Evolutionary conservation across 2,113 vertebrate genomes (phyloP), one percentile per base, ranked within the genome.

Genomic region (Aramus guarauna): DNA sequence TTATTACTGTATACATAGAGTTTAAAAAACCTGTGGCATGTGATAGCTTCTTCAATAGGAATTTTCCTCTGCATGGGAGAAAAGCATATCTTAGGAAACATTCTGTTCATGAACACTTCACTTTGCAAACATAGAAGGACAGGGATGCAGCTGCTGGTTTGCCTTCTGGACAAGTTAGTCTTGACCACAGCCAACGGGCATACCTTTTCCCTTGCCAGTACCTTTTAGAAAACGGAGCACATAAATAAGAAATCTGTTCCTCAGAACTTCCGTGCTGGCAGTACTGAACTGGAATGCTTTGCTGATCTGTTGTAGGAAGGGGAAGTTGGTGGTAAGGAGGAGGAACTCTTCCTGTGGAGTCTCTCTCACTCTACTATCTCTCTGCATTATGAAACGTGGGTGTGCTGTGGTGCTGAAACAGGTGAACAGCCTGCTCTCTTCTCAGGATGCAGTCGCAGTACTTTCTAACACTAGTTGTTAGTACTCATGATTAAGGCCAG

Each of bases 91-190:
- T 90, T 30, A 24, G 69, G 88, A 90, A 96, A 93, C 58, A 55
- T 59, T 91, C 47, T 90, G 60, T 93, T 90, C 74, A 85, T 69
- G 85, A 91, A 94, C 78, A 50, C 37, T 94, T 87, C 32, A 55
- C 19, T 73, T 86, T 32, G 47, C 84, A 90, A 95, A 91, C 69
- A 79, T 21, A 74, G 81, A 26, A 81, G 73, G 60, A 81, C 22
- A 34, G 77, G n/a, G 69, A 72, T 90, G 78, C 92, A 93, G 71
- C 90, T 96, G 88, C 77, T 88, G 53, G 36, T 59, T 90, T 96
- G 58, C 93, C 82, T 92, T 94, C 62, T 88, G 69, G 69, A 79
- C 43, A 30, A 85, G 66, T 69, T 48, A 82, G 48, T 66, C 64
- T 72, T n/a, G 18, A 22, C 36, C 9, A 45, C n/a, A 82, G 82